Conservation (phyloP, 2,797 vertebrate genomes). For the Mormyrus proboscirostris region DNA sequence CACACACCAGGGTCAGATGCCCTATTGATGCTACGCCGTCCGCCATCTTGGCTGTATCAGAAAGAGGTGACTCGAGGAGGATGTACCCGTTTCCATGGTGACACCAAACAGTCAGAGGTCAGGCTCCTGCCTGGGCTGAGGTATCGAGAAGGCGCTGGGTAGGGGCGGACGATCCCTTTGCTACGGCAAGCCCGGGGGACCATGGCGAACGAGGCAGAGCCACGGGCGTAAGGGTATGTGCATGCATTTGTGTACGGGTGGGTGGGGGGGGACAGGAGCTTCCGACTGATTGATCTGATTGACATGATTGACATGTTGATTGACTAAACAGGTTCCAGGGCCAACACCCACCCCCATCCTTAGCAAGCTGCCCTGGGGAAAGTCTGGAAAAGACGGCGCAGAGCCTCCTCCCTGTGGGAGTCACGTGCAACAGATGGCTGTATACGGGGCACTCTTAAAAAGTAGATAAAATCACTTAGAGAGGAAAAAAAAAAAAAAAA, state of each 20-base stretch:
- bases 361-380: conserved; percentile 29
- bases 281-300: conserved; percentile 41
- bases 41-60: neutral
- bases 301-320: conserved; percentile 49
- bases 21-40: neutral
- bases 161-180: conserved; percentile 1
- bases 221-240: neutral
- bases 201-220: neutral
- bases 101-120: conserved; percentile 34
- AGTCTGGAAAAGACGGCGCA: conserved; percentile 12
- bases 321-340: conserved; percentile 47
- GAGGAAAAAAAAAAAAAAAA: neutral
- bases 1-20: neutral
- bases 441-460: neutral
- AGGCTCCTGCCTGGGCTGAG: conserved; percentile 40
- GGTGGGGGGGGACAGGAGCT: neutral
- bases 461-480: neutral
- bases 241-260: too few species aligned
- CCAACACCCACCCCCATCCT: conserved; percentile 37
- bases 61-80: neutral
- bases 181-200: neutral
- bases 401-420: conserved; percentile 1
- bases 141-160: conserved; percentile 34
- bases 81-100: conserved; percentile 24
- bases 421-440: neutral